phyloP scores from a whole-genome alignment of 1,140 invertebrate genomes.

The Drosophila rhopaloa region DNA sequence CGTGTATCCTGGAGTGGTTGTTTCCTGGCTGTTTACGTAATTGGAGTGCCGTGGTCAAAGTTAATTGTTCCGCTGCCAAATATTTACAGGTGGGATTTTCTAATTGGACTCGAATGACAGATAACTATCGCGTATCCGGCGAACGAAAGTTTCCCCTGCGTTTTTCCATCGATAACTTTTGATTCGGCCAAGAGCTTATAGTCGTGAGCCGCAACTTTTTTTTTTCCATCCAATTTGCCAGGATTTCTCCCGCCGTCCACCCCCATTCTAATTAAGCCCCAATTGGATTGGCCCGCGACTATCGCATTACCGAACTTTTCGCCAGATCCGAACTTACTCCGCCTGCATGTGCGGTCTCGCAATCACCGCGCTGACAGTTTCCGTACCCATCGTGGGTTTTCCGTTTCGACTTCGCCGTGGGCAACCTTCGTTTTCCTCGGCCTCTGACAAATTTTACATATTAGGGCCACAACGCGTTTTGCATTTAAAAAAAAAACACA shows the following conservation, averaged over 20 bases:
- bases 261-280: constrained; percentile 35
- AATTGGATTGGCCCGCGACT: constrained; percentile 39
- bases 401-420: constrained; percentile 28
- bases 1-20: constrained; percentile 9
- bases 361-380: constrained; percentile 75
- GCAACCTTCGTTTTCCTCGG: constrained; percentile 40
- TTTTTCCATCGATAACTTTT: constrained; percentile 13
- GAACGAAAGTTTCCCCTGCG: constrained; percentile 4
- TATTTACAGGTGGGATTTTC: constrained; percentile 54
- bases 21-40: constrained; percentile 38
- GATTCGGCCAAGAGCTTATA: constrained; percentile 16
- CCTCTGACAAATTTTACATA: constrained; percentile 63
- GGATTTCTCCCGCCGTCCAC: constrained; percentile 4
- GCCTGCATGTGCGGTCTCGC: constrained; percentile 58
- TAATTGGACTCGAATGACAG: constrained; percentile 47
- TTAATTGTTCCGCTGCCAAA: constrained; percentile 60
- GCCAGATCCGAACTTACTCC: constrained; percentile 36
- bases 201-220: constrained; percentile 24
- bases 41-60: constrained; percentile 54
- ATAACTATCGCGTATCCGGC: constrained; percentile 28
- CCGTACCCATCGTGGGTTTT: constrained; percentile 35
- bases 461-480: constrained; percentile 74
- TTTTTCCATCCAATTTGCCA: constrained; percentile 36
- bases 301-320: constrained; percentile 54
- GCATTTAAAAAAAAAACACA: constrained; percentile 55